A percentile compares a stretch with the other conserved stretches of the same genome.
phyloP scores from a whole-genome alignment of 2,113 vertebrate species.

The Brachyistius frenatus region DNA sequence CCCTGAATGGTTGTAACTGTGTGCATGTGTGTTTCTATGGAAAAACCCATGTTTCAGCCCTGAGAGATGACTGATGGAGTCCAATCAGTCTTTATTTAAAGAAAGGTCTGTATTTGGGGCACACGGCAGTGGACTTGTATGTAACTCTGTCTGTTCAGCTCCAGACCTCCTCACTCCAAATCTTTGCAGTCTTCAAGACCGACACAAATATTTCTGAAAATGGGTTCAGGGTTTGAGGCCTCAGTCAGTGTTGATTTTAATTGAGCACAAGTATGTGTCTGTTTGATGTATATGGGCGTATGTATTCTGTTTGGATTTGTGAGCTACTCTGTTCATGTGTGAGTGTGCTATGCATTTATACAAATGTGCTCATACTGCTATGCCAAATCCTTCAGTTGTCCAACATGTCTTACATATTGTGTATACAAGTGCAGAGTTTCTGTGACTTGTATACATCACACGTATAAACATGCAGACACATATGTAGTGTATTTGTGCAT shows the following conservation, averaged over 20 bases:
- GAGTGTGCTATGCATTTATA: slow-evolving; percentile 9
- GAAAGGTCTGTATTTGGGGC: slow-evolving; percentile 36
- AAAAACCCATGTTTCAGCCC: slow-evolving; percentile 35
- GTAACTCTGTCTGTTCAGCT: slow-evolving; percentile 44
- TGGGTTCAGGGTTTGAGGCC: slow-evolving; percentile 56
- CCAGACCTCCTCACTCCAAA: slow-evolving; percentile 33
- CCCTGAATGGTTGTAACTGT: background rate
- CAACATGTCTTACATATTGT: background rate
- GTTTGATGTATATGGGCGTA: slow-evolving; percentile 45
- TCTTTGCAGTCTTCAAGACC: slow-evolving; percentile 18
- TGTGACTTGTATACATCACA: background rate
- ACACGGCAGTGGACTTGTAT: slow-evolving; percentile 38
- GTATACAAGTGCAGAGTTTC: background rate
- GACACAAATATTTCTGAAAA: slow-evolving; percentile 49
- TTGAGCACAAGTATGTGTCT: slow-evolving; percentile 51
- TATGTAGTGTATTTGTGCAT: background rate
- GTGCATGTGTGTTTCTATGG: background rate
- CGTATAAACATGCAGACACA: too few species aligned
- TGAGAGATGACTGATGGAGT: slow-evolving; percentile 61
- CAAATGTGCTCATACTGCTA: background rate
- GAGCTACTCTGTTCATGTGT: background rate
- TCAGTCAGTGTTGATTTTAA: slow-evolving; percentile 68
- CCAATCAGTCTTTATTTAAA: slow-evolving; percentile 70
- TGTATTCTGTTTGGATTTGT: slow-evolving; percentile 28
- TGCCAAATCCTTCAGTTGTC: background rate